Evolutionary conservation across 2,888 invertebrate genomes (phyloP).

Genomic region (Cantharis rustica): DNA sequence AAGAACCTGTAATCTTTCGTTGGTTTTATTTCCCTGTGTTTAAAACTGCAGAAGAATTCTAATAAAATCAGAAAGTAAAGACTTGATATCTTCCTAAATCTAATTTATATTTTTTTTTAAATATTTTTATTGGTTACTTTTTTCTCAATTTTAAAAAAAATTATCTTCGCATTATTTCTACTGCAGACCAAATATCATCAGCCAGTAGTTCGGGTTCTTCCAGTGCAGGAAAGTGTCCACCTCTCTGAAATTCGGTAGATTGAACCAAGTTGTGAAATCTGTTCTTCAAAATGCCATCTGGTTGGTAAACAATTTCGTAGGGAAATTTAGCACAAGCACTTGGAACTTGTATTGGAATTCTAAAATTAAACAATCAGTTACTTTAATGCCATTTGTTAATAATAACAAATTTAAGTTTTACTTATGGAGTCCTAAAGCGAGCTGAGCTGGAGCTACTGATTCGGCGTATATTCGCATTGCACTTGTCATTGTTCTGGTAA

Average conservation of each 20-base stretch:
- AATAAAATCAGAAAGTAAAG: no score
- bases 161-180: constrained; percentile 55
- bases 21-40: no score
- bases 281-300: constrained; percentile 63
- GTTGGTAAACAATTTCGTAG: constrained; percentile 65
- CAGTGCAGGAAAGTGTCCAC: constrained; percentile 86
- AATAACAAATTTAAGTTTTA: not conserved
- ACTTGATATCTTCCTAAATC: no score
- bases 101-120: no score
- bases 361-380: constrained; percentile 49
- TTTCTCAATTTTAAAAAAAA: no score
- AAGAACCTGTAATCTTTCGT: no score
- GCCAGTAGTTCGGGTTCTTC: constrained; percentile 75
- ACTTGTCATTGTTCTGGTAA: constrained; percentile 69
- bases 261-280: constrained; percentile 71
- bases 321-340: constrained; percentile 75
- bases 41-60: no score
- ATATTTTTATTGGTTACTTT: no score
- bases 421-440: not conserved
- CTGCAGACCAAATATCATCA: constrained; percentile 69
- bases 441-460: constrained; percentile 11
- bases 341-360: constrained; percentile 70
- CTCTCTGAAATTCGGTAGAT: constrained; percentile 66
- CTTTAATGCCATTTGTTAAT: not conserved
- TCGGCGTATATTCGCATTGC: constrained; percentile 76